A percentile compares a stretch with the other conserved stretches of the same genome.
Conservation (phyloP, 2,888 invertebrate genomes). For the Leptodirus hochenwartii region DNA sequence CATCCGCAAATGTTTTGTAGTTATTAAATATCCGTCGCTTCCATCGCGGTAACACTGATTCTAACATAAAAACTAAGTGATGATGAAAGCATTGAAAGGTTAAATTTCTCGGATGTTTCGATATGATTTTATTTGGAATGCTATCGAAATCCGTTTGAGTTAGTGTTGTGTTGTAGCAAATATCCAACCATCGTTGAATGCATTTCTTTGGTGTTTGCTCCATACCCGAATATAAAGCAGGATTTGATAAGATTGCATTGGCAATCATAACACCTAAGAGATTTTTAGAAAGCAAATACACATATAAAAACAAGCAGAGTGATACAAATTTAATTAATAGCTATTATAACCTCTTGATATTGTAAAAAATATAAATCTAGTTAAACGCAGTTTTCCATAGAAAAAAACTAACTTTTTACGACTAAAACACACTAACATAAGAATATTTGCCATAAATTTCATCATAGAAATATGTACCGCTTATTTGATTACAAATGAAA, state of each 20-base stretch:
- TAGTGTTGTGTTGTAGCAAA: conserved; percentile 36
- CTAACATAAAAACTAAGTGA: conserved; percentile 91
- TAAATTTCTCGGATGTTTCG: conserved; percentile 37
- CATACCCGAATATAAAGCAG: conserved; percentile 66
- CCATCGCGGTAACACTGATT: conserved; percentile 53
- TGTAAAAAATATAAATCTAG: no score
- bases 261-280: conserved; percentile 83
- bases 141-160: conserved; percentile 14
- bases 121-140: conserved; percentile 13
- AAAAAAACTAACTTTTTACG: no score
- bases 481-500: no score
- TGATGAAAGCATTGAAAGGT: conserved; percentile 83
- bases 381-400: no score
- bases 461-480: no score
- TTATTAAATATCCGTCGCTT: conserved; percentile 65
- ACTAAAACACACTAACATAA: no score
- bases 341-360: no score
- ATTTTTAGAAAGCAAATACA: conserved; percentile 8
- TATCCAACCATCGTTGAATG: conserved; percentile 63
- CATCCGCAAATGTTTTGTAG: conserved; percentile 45
- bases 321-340: no score
- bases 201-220: conserved; percentile 53
- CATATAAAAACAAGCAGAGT: no score
- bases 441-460: no score
- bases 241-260: conserved; percentile 77